Percentiles rank a stretch among this genome's conserved stretches.
Conservation (phyloP, 2,888 invertebrate genomes). For the Eristalis arbustorum region DNA sequence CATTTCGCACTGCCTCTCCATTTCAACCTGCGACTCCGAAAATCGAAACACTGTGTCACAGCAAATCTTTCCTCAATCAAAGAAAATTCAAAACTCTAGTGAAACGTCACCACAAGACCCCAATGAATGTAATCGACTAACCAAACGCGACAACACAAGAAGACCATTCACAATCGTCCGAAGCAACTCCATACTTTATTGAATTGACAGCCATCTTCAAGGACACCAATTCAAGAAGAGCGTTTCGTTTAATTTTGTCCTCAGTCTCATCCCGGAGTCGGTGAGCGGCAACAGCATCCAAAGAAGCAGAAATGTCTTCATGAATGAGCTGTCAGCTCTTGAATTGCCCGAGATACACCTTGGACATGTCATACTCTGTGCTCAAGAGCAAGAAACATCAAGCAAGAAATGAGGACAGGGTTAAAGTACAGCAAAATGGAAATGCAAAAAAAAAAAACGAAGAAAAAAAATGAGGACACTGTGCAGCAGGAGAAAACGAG, state of each 20-base stretch:
- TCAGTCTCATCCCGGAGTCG: neutral
- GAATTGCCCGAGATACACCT: constrained; percentile 41
- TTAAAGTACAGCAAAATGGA: constrained; percentile 5
- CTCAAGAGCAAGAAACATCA: neutral
- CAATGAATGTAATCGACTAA: too few relatives aligned
- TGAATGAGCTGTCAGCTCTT: constrained; percentile 44
- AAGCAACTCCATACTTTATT: too few relatives aligned
- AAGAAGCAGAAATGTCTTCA: constrained; percentile 22
- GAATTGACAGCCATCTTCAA: too few relatives aligned
- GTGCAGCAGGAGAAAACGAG: constrained; percentile 8
- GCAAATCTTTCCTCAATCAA: too few relatives aligned
- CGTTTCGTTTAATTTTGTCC: neutral
- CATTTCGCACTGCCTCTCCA: too few relatives aligned
- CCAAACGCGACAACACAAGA: too few relatives aligned
- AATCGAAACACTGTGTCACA: too few relatives aligned
- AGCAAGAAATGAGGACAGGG: constrained; percentile 43
- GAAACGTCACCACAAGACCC: too few relatives aligned
- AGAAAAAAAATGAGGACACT: constrained; percentile 15
- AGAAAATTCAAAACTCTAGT: too few relatives aligned
- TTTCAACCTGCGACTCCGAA: too few relatives aligned
- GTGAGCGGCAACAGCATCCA: neutral
- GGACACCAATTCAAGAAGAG: neutral
- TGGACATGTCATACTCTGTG: neutral
- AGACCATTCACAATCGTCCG: too few relatives aligned
- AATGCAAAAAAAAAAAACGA: too few relatives aligned